Evolutionary conservation across 1,140 invertebrate genomes (phyloP), one percentile per base, ranked within the genome.

Genomic region (Homarus americanus): DNA sequence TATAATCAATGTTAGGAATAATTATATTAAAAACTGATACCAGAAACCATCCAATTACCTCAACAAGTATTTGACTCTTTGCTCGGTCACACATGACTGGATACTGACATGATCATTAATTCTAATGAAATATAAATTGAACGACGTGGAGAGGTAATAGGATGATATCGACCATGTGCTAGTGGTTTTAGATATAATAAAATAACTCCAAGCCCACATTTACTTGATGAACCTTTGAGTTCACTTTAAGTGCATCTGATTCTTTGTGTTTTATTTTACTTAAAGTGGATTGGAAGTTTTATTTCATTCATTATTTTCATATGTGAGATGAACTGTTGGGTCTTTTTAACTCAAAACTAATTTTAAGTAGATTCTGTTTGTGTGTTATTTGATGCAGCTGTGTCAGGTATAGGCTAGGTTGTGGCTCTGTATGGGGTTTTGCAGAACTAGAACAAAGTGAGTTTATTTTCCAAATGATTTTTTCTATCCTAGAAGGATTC

Each of bases 381-480:
- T n/a, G 53, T 44, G 69, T 44, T 49, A 41, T 76, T 20, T 73
- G 41, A 38, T 75, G 40, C 66, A 41, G 36, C 49, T 20, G n/a
- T 79, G 85, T 44, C 58, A 63, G 63, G 58, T 69, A 32, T 69
- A 85, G 44, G 86, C 41, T 88, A 88, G 86, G 53, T 79, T 66
- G 44, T 80, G 86, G 66, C 38, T 32, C 44, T 88, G 86, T 88
- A 88, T 44, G 40, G 76, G 86, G 86, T 44, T 72, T 87, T 88
- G 86, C 86, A 88, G 76, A 72, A n/a, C 73, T 88, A 88, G 76
- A 88, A 88, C 36, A 88, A 88, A 88, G 76, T 72, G 58, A 88
- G 58, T 88, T 88, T 88, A 88, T 88, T 88, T 88, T 88, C 86
- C 15, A 72, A 80, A 44, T n/a, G 36, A 41, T 38, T 88, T 66